Evolutionary conservation across 2,797 vertebrate genomes (phyloP), one percentile per base, ranked within the genome.

Genomic region (Pantherophis vulpinus): DNA sequence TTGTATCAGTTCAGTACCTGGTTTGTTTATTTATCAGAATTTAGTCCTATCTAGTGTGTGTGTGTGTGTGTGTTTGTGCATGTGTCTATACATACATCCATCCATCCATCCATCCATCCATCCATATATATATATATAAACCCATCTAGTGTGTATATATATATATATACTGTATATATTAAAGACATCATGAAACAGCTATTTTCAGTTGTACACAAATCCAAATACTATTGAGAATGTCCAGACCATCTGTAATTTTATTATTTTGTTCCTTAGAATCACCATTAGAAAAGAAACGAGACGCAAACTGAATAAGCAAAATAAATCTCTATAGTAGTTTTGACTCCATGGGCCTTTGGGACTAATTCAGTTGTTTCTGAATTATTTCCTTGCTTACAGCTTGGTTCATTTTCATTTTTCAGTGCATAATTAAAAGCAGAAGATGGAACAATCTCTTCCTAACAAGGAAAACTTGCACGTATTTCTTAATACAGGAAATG

Each of bases 331-430:
- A 4, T 61, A 37, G 58, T 25, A 61, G 16, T 61, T 61, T 74
- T 83, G 27, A 54, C n/a, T 61, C 47, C 3, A 51, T 42, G 42
- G 60, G 42, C 58, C 32, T 9, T 54, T 61, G 70, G 83, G 42
- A 83, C 56, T 91, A 89, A 59, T n/a, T 92, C 90, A 47, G 23
- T 89, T 61, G 70, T 89, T 89, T 92, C 25, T 87, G 32, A 93
- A 86, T 89, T 59, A 89, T 89, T 92, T 89, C 87, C 88, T 92
- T 92, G 47, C 47, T 32, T 60, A 89, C 32, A 20, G 54, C 56
- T 92, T 89, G 56, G 61, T 63, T 89, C 89, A 58, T 59, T 90
- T 92, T 66, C 90, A 60, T 23, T 92, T 89, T 92, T 83, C 66
- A 89, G 27, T 54, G 56, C 55, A 83, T 92, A 89, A 74, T 70